Base-by-base conservation (phyloP, 1,140 invertebrate genomes). In the Drosophila bocqueti region DNA sequence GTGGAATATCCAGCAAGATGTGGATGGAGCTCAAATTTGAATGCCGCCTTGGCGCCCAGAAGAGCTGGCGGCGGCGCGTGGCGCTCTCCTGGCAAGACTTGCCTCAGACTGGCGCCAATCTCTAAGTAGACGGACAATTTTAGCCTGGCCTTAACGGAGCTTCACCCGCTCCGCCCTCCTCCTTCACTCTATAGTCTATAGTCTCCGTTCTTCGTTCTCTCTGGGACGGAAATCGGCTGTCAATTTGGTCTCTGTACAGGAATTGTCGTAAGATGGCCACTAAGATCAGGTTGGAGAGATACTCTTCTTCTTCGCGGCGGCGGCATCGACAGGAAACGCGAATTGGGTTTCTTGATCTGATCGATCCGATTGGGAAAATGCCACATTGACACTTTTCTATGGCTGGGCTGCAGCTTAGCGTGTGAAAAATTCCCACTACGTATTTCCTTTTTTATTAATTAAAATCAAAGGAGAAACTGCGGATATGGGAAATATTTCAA, bases 191-290 rank as follows among this genome's bases (percentile, higher is more conserved):
- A 13, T 13, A 26, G 13, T 34, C 38, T 36, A 26, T 4, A n/a
- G 26, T 38, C 38, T 65, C 11, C 42, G 29, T 11, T 58, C 38
- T 34, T 57, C n/a, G 49, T 50, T 50, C 50, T 34, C 50, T 54
- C 18, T 45, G 73, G 47, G 36, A 57, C 84, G 84, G 84, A 89
- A 89, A 89, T 90, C 81, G 84, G 77, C 84, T 87, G 84, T 89
- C 84, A 90, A 89, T 85, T 74, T 73, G 71, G 71, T 61, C 40
- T 57, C 38, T 43, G 45, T 60, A 76, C 63, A 75, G 84, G 81
- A 87, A 90, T 87, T 89, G 84, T 89, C 84, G 84, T 57, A 57
- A 57, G 36, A 57, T 74, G 67, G 71, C 31, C 71, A 47, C 50
- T 29, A 63, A 62, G 75, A 78, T 78, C 75, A 78, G 75, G 75